These are phyloP conservation scores for Corydoras sp. DNA, from an alignment of 2,113 vertebrate genomes.

Conservation along the genomic window DNA sequence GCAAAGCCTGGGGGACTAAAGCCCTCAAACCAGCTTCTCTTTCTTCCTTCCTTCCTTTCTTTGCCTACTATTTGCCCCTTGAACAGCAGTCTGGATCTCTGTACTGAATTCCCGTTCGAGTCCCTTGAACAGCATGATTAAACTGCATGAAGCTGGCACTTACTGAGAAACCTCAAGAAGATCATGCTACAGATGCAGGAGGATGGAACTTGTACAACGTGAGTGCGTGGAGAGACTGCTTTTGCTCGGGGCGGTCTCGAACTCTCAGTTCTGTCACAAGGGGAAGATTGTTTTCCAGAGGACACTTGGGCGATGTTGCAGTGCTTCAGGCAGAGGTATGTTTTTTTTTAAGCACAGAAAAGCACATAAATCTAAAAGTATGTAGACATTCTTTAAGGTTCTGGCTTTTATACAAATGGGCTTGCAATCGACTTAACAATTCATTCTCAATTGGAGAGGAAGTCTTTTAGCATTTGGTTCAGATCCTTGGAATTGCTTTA, in stretches of 20 bases:
- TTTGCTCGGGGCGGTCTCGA: conserved; percentile 38
- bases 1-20: conserved; percentile 13
- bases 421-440: too few species aligned
- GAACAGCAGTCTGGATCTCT: not conserved
- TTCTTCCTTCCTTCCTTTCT: not conserved
- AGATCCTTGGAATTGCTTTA: too few species aligned
- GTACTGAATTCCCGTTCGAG: not conserved
- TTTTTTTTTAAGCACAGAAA: not conserved
- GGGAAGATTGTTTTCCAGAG: conserved; percentile 54
- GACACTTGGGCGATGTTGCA: conserved; percentile 50
- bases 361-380: not conserved
- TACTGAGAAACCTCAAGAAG: not conserved
- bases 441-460: too few species aligned
- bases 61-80: not conserved
- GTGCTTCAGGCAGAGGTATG: conserved; percentile 52
- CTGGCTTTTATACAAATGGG: not conserved
- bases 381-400: not conserved
- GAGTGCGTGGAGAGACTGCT: conserved; percentile 36
- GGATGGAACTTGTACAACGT: conserved; percentile 42
- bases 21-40: not conserved
- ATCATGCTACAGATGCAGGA: conserved; percentile 8
- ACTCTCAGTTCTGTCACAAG: conserved; percentile 46
- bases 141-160: not conserved
- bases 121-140: not conserved
- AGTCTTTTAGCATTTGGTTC: too few species aligned